A percentile compares a stretch with the other conserved stretches of the same genome.
Conservation (phyloP, 2,888 invertebrate species). For the Cephus nigrinus region DNA sequence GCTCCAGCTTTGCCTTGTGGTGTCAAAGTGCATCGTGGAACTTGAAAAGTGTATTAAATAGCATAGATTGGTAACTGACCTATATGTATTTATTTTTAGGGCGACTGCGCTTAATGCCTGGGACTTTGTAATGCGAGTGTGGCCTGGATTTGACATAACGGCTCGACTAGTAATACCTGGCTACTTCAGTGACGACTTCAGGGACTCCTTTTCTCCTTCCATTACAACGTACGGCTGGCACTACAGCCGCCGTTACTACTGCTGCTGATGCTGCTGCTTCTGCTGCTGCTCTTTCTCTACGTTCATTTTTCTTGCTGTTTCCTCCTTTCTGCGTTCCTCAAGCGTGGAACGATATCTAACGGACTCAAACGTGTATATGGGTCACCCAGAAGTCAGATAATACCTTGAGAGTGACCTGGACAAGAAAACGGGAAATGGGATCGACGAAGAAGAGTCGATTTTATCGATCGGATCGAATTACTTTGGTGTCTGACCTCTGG, state of each 20-base stretch:
- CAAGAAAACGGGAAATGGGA: background rate
- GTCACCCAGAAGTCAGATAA: slow-evolving; percentile 19
- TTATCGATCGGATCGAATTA: background rate
- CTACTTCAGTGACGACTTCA: background rate
- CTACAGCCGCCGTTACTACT: background rate
- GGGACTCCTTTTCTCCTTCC: background rate
- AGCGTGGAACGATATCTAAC: slow-evolving; percentile 39
- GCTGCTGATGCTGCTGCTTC: background rate
- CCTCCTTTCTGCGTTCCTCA: slow-evolving; percentile 6
- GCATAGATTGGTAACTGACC: background rate
- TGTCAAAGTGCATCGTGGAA: background rate
- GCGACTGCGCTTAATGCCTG: slow-evolving; percentile 12
- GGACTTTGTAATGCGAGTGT: slow-evolving; percentile 11
- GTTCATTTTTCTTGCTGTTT: background rate
- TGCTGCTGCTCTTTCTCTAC: background rate
- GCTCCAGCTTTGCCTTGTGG: no score
- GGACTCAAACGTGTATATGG: slow-evolving; percentile 29
- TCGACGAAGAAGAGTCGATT: background rate
- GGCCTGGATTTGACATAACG: slow-evolving; percentile 51
- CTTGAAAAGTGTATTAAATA: background rate
- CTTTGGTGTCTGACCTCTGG: background rate
- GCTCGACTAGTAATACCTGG: slow-evolving; percentile 26
- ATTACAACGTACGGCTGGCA: background rate
- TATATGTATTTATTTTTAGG: background rate
- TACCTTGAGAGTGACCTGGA: background rate